These are phyloP conservation scores for Eupithecia pulchellata DNA, from an alignment of 2,888 invertebrate species.

Conservation along the genomic window DNA sequence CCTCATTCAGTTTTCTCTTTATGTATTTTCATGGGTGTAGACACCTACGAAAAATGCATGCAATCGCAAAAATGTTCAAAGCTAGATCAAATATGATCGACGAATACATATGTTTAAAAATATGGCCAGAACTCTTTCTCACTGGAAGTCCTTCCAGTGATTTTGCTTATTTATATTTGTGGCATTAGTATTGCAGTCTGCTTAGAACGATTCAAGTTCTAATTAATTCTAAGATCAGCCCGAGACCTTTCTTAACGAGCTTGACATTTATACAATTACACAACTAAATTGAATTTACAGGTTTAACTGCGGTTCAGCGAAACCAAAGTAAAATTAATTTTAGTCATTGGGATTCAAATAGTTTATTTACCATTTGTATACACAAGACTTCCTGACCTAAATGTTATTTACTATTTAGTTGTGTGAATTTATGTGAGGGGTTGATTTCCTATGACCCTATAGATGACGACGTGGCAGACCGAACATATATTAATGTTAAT, in stretches of 20 bases:
- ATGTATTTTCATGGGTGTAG: not conserved
- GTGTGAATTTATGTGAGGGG: no score
- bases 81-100: no score
- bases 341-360: no score
- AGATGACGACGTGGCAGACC: no score
- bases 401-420: no score
- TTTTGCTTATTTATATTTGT: no score
- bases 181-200: not conserved
- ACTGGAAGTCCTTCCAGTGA: no score
- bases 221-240: conserved; percentile 40
- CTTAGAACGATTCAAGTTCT: conserved; percentile 8
- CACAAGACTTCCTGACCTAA: no score
- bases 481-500: no score
- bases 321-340: not conserved
- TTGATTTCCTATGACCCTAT: no score
- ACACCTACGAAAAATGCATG: not conserved
- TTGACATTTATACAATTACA: conserved; percentile 64
- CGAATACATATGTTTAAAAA: no score
- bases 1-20: not conserved
- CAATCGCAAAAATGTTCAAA: not conserved
- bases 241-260: conserved; percentile 60
- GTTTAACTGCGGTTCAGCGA: not conserved
- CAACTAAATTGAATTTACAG: not conserved
- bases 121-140: not conserved
- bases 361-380: no score